Conservation (phyloP, 2,113 vertebrate species). For the Labeo catla region DNA sequence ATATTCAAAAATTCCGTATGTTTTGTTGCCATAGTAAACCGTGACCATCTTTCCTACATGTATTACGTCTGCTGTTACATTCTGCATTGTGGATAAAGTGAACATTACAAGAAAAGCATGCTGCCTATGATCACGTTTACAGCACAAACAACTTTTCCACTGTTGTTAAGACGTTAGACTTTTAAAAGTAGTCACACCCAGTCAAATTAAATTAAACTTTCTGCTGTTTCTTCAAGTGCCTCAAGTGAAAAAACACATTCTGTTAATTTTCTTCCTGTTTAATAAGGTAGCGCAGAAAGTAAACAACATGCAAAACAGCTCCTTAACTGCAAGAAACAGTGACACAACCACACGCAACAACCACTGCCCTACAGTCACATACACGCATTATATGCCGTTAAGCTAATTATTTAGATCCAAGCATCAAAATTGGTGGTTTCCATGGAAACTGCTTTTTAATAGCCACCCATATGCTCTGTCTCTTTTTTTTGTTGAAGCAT, state of each 20-base stretch:
- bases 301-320: not conserved
- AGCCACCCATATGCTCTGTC: constrained; percentile 57
- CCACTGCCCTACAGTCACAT: constrained; percentile 39
- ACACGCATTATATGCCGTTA: constrained; percentile 31
- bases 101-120: not conserved
- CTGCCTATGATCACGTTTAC: not conserved
- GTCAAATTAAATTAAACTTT: not conserved
- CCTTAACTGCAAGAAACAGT: not conserved
- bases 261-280: not conserved
- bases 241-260: not conserved
- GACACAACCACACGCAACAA: constrained; percentile 9
- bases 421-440: constrained; percentile 65
- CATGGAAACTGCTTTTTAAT: constrained; percentile 64
- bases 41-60: constrained; percentile 55
- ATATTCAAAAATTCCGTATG: constrained; percentile 46
- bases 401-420: constrained; percentile 54
- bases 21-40: constrained; percentile 69
- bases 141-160: not conserved
- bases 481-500: constrained; percentile 29
- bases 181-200: not conserved
- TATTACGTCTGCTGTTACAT: constrained; percentile 40
- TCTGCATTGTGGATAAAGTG: not conserved
- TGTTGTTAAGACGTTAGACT: not conserved
- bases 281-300: not conserved
- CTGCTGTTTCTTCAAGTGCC: not conserved